These are phyloP conservation scores for Neopelma chrysocephalum DNA, from an alignment of 2,797 vertebrate genomes.

Conservation along the genomic window DNA sequence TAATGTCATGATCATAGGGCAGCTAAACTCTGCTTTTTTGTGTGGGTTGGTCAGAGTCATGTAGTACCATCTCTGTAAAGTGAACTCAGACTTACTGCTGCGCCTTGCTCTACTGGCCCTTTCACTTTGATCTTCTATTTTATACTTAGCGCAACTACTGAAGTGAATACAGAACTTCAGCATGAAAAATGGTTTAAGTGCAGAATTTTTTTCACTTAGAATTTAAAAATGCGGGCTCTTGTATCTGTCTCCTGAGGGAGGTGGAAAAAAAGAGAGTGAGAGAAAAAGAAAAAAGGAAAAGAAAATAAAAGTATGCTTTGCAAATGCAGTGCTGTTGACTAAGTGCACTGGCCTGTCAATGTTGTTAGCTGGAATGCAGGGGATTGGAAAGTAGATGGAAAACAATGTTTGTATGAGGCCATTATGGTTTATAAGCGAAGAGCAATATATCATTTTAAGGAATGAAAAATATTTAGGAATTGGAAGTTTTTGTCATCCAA, in stretches of 20 bases:
- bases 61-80: background rate
- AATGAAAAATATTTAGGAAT: constrained; percentile 1
- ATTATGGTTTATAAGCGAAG: background rate
- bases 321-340: background rate
- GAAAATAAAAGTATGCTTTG: background rate
- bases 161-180: background rate
- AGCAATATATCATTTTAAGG: background rate
- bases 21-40: background rate
- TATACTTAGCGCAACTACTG: background rate
- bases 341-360: background rate
- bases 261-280: accelerated
- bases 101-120: background rate
- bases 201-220: background rate
- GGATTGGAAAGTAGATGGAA: background rate
- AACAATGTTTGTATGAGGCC: background rate
- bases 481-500: background rate
- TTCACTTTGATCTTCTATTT: background rate
- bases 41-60: background rate
- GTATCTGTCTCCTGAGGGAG: background rate
- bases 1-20: background rate
- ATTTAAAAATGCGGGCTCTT: background rate
- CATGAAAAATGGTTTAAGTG: background rate
- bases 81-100: background rate
- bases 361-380: background rate
- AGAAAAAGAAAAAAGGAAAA: background rate